A percentile compares a stretch with the other conserved stretches of the same genome.
These are phyloP conservation scores for Aphrocallistes beatrix DNA, from an alignment of 37 sponge, comb jelly and placozoan genomes.

Conservation along the genomic window DNA sequence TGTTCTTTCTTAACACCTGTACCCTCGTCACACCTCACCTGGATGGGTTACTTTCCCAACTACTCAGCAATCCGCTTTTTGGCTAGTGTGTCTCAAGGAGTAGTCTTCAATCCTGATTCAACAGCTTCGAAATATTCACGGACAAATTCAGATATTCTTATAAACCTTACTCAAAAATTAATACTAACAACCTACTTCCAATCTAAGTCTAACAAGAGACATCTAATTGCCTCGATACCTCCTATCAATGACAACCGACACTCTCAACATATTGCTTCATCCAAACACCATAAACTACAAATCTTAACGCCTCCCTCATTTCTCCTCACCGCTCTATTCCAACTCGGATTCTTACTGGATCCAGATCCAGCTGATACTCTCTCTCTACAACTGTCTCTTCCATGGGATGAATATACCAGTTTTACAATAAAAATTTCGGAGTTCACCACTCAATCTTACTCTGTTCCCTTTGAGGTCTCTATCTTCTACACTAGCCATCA, in stretches of 20 bases:
- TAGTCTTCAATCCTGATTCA: background rate
- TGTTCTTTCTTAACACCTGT: background rate
- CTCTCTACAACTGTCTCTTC: background rate
- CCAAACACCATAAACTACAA: background rate
- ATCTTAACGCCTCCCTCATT: background rate
- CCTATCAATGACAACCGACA: background rate
- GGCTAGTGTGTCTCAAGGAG: background rate
- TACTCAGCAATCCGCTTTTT: background rate
- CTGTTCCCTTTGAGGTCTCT: background rate
- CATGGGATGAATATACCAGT: background rate
- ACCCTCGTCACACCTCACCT: background rate
- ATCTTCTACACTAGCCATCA: background rate
- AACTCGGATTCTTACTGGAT: background rate
- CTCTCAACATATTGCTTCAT: background rate
- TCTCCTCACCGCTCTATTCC: background rate
- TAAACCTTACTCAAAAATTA: background rate
- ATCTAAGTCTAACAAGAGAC: background rate
- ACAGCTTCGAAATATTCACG: background rate
- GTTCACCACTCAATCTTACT: background rate
- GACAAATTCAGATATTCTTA: background rate
- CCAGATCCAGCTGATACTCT: background rate
- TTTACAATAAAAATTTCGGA: background rate
- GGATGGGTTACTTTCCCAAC: background rate
- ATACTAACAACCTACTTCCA: slow-evolving; percentile 1
- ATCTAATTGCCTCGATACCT: background rate